Base-by-base conservation (phyloP, 2,113 vertebrate genomes). In the Chaetura pelagica region DNA sequence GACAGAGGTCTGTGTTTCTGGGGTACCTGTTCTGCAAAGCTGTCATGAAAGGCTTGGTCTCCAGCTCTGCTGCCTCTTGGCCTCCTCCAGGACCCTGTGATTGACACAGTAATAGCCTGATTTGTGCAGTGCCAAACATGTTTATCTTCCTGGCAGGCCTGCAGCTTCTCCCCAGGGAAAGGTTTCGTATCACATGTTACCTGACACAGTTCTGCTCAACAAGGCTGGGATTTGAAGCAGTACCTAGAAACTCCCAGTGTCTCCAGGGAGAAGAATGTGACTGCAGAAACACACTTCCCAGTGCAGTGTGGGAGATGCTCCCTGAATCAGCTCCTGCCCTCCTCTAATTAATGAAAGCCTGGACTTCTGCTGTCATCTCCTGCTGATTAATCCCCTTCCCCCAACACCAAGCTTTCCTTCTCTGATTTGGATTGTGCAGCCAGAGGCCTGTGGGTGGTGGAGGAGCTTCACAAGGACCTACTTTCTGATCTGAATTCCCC, bases 351-450 rank as follows among this genome's bases (percentile, higher is more conserved):
- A 82, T 1, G 32, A 57, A 35, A 27, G 58, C 64, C 80, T 75
- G 72, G 85, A 61, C 90, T 90, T 48, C 19, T 81, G 73, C 10
- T 90, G 71, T 94, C 92, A 84, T 48, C 85, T 91, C 87, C 90
- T 76, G 92, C 83, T 90, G 93, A 94, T 93, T 90, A 94, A 92
- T 86, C 42, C 38, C 35, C 87, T 73, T 89, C 71, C 74, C 71
- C 78, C 77, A 84, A 6, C 24, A 6, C 21, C 66, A 46, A 79
- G 55, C 63, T 91, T 78, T 68, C 48, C 74, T 87, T 35, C 81
- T 83, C 49, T 58, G 19, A 0, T 30, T 38, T 52, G 84, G 42
- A 44, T 7, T 42, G 49, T 84, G 74, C 66, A 78, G 80, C 84
- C 76, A 35, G 73, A 82, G 66, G n/a, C 44, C 46, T 9, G 21